Base-by-base conservation (phyloP, 2,113 vertebrate species). In the Ceuthmochares aereus region DNA sequence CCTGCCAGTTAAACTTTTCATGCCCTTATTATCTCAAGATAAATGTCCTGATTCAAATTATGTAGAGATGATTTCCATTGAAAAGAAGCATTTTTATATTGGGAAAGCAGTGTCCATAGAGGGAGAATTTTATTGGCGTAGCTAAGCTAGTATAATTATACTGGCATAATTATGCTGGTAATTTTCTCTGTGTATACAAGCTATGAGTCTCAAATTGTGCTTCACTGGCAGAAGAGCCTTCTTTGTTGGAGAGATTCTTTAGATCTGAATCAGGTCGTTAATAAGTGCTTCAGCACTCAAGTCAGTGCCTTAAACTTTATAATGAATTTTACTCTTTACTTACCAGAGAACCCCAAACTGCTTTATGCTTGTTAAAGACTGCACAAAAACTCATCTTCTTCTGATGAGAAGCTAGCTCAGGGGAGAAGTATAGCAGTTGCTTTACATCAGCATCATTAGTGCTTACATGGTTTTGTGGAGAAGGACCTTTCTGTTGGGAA, bases 241-340 rank as follows among this genome's bases (percentile, higher is more conserved):
- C 66, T 96, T 94, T 96, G 90, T 96, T 95, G 62, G 62, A 95
- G 77, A 96, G 91, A 90, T 96, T 95, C 91, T 95, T 97, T 77
- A 95, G 88, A 91, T 95, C 89, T 97, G 96, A 97, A 95, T 97
- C 95, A 97, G 94, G 75, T 77, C 14, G 23, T 96, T 97, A 97
- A 94, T 86, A 97, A 95, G 62, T 77, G 67, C 72, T 92, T 92
- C 79, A 90, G 63, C 36, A 88, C 75, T 93, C 58, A 86, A 96
- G 83, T 95, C 80, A 84, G 45, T 94, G 64, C 47, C 80, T 95
- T 76, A 80, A 66, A 91, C 62, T 87, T 93, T 74, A 72, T 92
- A 95, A 95, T 83, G 75, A 91, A 55, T 92, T 84, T 96, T 89
- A 78, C 69, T 80, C 88, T 85, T 88, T 94, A 54, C 80, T 20